Conservation (phyloP, 2,888 invertebrate genomes). For the Tholera decimalis region DNA sequence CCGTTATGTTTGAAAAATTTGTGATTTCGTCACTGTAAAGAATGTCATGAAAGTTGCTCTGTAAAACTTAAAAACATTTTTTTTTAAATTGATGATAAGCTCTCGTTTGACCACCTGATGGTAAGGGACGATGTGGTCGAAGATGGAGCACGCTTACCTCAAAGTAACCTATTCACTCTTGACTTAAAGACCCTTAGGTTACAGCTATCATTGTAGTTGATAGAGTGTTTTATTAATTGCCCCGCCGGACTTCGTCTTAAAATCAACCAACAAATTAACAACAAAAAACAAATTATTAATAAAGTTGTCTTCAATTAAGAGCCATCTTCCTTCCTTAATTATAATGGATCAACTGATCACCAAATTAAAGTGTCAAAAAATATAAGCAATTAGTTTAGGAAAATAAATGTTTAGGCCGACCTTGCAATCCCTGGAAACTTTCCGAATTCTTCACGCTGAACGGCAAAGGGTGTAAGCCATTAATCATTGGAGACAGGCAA, state of each 20-base stretch:
- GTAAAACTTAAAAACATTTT: too few species aligned
- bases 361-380: slow-evolving; percentile 58
- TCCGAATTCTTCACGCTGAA: slow-evolving; percentile 49
- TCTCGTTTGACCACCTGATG: too few species aligned
- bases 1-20: too few species aligned
- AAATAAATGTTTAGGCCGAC: slow-evolving; percentile 56
- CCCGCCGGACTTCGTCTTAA: neutral
- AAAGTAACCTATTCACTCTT: too few species aligned
- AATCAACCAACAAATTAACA: neutral
- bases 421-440: slow-evolving; percentile 56
- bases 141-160: too few species aligned
- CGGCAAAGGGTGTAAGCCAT: slow-evolving; percentile 63
- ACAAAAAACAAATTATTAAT: slow-evolving; percentile 32
- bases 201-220: too few species aligned
- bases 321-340: slow-evolving; percentile 10
- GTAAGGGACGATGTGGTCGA: too few species aligned
- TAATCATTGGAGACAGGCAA: slow-evolving; percentile 66
- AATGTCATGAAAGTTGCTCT: too few species aligned
- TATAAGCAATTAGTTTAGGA: slow-evolving; percentile 57
- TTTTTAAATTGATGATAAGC: too few species aligned
- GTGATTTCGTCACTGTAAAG: too few species aligned
- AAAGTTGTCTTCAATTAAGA: slow-evolving; percentile 15
- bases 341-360: slow-evolving; percentile 15
- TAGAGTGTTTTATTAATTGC: neutral
- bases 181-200: too few species aligned